Evolutionary conservation across 2,888 invertebrate genomes (phyloP).

Genomic region (Phalangium opilio): DNA sequence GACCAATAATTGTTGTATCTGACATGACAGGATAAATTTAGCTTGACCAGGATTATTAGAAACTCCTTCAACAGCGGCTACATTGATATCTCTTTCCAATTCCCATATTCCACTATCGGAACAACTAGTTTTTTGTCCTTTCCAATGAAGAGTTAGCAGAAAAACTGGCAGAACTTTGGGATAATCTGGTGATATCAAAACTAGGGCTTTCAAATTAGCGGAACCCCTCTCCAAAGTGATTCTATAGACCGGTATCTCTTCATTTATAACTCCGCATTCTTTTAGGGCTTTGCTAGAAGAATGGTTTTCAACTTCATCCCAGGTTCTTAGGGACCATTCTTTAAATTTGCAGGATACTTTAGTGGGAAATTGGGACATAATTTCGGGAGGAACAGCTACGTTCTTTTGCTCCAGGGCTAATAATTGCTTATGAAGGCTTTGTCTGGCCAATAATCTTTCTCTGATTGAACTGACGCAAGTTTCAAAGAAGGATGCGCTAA

Average conservation of each 20-base stretch:
- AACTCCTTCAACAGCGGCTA: conserved; percentile 35
- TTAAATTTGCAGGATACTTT: conserved; percentile 21
- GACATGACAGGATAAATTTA: conserved; percentile 40
- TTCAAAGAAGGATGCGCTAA: conserved; percentile 48
- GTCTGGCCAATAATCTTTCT: conserved; percentile 53
- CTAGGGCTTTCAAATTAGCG: conserved; percentile 55
- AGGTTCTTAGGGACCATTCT: conserved; percentile 8
- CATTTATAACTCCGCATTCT: conserved; percentile 5
- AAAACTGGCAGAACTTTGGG: conserved; percentile 63
- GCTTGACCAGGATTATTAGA: conserved; percentile 25
- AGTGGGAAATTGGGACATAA: conserved; percentile 28
- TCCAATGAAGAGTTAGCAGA: conserved; percentile 54
- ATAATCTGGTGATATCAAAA: conserved; percentile 67
- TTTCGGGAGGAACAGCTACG: conserved; percentile 24
- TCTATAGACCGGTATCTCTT: conserved; percentile 40
- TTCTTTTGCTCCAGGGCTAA: conserved; percentile 37
- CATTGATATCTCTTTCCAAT: conserved; percentile 55
- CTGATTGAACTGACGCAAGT: conserved; percentile 56
- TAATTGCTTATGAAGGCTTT: conserved; percentile 60
- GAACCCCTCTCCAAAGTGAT: conserved; percentile 64
- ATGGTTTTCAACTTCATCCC: conserved; percentile 8
- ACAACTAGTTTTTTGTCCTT: conserved; percentile 41
- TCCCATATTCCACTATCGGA: conserved; percentile 34
- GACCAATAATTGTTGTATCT: conserved; percentile 59
- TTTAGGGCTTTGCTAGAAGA: conserved; percentile 7